Evolutionary conservation across 2,113 vertebrate species (phyloP).

Genomic region (Puntigrus tetrazona): DNA sequence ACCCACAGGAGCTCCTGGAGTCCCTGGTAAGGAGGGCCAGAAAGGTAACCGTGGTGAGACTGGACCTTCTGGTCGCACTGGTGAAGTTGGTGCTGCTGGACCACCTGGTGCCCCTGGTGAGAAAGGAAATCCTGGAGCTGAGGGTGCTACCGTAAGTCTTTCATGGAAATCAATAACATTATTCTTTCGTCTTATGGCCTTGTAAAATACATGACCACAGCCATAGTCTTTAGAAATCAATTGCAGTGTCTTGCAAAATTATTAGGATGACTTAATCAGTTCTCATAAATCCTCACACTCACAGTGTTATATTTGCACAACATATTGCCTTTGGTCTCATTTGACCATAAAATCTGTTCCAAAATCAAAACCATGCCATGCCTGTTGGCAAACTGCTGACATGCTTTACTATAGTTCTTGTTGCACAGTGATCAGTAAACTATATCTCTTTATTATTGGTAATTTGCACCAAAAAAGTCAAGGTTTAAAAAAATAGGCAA

Average conservation of each 20-base stretch:
- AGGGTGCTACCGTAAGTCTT: conserved; percentile 84
- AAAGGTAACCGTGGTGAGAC: conserved; percentile 97
- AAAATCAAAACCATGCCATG: background rate
- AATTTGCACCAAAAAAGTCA: background rate
- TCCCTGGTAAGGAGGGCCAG: conserved; percentile 88
- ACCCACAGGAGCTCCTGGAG: conserved; percentile 85
- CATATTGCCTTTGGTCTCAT: background rate
- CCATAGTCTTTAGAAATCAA: background rate
- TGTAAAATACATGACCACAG: background rate
- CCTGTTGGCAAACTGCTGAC: background rate
- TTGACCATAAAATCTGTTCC: background rate
- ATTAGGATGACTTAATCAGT: background rate
- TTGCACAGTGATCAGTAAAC: background rate
- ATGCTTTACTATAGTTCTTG: background rate
- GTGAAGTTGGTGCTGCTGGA: conserved; percentile 86
- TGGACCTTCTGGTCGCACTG: conserved; percentile 87
- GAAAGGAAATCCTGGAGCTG: conserved; percentile 88
- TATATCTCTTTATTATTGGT: background rate
- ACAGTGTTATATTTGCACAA: background rate
- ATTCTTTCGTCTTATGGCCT: background rate
- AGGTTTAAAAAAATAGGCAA: no score
- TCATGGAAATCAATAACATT: background rate
- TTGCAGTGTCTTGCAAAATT: background rate
- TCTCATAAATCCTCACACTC: background rate
- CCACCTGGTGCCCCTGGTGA: conserved; percentile 86